Base-by-base conservation (phyloP, 2,113 vertebrate species). In the Lepus americanus region DNA sequence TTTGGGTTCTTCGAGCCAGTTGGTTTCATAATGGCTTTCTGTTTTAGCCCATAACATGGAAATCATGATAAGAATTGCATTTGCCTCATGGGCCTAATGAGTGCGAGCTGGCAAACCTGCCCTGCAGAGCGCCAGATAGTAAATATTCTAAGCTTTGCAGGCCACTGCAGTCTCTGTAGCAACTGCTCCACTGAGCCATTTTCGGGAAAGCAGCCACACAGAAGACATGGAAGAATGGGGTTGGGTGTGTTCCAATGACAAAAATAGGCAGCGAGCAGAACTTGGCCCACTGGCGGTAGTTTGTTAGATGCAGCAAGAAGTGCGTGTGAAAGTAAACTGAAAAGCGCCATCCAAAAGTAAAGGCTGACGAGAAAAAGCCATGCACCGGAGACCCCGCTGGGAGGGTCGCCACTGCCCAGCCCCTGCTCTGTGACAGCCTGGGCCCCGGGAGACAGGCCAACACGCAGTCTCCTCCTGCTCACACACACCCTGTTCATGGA, bases 361-460 rank as follows among this genome's bases (percentile, higher is more conserved):
- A 81, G 49, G 53, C 1, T 0, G 16, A 67, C 0, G n/a, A 88
- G 72, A 63, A 22, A 23, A 25, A 3, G 73, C 20, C 20, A 5
- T n/a, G n/a, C 8, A 2, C 6, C 9, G 14, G 53, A 64, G 23
- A 10, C 61, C n/a, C 29, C 22, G 2, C 11, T 1, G 31, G 33
- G 12, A 59, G 55, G 55, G 55, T 59, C 55, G 0, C 3, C 0
- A 1, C 9, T 1, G 1, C 22, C 72, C 6, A 36, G 10, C 9
- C 39, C 5, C 9, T 1, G 19, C 51, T 72, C 36, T 12, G 49
- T 4, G 29, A 13, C 6, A 44, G 29, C 67, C 73, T 9, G 31
- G 44, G 31, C 0, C 6, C 1, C 2, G 2, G 25, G 8, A 5
- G 80, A 10, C 22, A 0, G 3, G 6, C 12, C 5, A 0, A 1